Conservation (phyloP, 2,797 vertebrate genomes). For the Sebastes kiyomatsui region DNA sequence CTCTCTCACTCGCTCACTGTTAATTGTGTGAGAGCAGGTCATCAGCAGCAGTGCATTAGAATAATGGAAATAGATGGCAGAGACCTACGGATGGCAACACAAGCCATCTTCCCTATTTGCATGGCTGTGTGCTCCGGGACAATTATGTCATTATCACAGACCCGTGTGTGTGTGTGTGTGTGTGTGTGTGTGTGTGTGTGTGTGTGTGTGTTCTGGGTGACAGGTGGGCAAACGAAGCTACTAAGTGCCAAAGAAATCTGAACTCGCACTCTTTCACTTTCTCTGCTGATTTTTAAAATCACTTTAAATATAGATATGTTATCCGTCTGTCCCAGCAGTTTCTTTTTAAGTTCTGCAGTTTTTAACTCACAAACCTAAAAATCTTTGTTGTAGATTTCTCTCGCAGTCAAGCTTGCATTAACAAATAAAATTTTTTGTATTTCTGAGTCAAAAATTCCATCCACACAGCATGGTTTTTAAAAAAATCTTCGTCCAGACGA, state of each 20-base stretch:
- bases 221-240: slow-evolving; percentile 63
- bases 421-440: no score
- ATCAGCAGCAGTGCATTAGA: slow-evolving; percentile 81
- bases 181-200: slow-evolving; percentile 26
- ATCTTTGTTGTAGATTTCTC: not conserved
- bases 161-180: slow-evolving; percentile 16
- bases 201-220: slow-evolving; percentile 28
- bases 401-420: no score
- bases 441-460: no score
- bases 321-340: not conserved
- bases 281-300: slow-evolving; percentile 13
- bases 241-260: slow-evolving; percentile 62
- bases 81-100: slow-evolving; percentile 79
- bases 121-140: slow-evolving; percentile 78
- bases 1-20: slow-evolving; percentile 54
- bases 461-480: no score
- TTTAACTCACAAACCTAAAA: slow-evolving; percentile 7
- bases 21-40: slow-evolving; percentile 80
- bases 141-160: slow-evolving; percentile 82
- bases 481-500: no score
- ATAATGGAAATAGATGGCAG: slow-evolving; percentile 82
- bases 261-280: slow-evolving; percentile 47
- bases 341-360: not conserved
- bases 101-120: slow-evolving; percentile 80
- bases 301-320: slow-evolving; percentile 7